Percentiles rank a stretch among this genome's conserved stretches.
phyloP scores from a whole-genome alignment of 1,140 invertebrate genomes.

The Pseudoatta argentina region DNA sequence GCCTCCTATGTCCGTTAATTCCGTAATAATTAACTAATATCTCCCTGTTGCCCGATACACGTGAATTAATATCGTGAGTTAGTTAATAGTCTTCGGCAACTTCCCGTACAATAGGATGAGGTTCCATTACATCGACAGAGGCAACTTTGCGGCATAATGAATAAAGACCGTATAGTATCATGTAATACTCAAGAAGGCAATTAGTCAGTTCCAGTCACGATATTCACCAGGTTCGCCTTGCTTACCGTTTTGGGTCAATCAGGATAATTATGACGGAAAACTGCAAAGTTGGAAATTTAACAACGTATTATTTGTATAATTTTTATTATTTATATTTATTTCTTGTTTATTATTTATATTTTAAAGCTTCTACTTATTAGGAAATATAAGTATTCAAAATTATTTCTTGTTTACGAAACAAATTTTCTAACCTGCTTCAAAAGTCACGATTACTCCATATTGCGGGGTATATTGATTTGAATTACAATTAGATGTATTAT shows the following conservation, averaged over 20 bases:
- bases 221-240: background rate
- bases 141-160: constrained; percentile 41
- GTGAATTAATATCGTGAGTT: constrained; percentile 51
- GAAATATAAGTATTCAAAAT: too few species aligned
- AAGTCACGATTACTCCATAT: too few species aligned
- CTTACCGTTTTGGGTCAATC: background rate
- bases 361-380: too few species aligned
- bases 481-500: too few species aligned
- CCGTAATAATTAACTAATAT: constrained; percentile 61
- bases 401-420: too few species aligned
- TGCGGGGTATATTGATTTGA: too few species aligned
- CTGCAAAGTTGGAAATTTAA: too few species aligned
- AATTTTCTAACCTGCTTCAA: too few species aligned
- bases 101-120: constrained; percentile 44
- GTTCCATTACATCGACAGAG: constrained; percentile 45
- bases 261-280: too few species aligned
- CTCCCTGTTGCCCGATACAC: constrained; percentile 46
- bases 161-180: constrained; percentile 48
- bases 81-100: constrained; percentile 56
- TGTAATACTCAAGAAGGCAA: constrained; percentile 52
- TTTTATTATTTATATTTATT: too few species aligned
- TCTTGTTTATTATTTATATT: too few species aligned
- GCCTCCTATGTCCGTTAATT: constrained; percentile 28
- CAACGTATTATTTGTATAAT: too few species aligned
- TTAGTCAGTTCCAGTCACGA: constrained; percentile 25